Conservation (phyloP, 2,888 invertebrate species). For the Boloria euphrosyne region DNA sequence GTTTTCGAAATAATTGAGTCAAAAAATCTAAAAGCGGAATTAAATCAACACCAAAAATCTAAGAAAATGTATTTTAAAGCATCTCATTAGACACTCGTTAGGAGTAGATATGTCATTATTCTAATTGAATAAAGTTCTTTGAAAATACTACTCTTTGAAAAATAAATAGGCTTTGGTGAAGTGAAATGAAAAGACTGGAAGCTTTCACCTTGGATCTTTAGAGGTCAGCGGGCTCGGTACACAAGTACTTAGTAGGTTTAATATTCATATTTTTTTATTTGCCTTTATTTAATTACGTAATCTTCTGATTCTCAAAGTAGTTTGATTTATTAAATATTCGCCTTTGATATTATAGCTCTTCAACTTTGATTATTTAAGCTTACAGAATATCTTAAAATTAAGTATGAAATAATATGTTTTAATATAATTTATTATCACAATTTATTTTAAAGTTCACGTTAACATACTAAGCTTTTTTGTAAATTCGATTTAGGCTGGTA, state of each 20-base stretch:
- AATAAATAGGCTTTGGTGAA: constrained; percentile 12
- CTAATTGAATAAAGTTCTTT: constrained; percentile 17
- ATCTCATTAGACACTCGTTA: constrained; percentile 6
- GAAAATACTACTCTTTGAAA: constrained; percentile 8
- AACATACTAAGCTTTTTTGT: too few species aligned
- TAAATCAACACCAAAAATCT: neutral
- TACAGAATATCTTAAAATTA: too few species aligned
- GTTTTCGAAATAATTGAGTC: neutral
- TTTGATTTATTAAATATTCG: too few species aligned
- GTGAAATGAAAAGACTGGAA: constrained; percentile 1
- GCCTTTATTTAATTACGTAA: neutral
- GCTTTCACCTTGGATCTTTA: constrained; percentile 2
- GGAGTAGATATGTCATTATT: constrained; percentile 9
- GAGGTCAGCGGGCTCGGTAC: neutral
- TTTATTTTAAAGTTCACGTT: too few species aligned
- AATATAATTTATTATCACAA: too few species aligned
- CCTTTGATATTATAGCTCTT: too few species aligned
- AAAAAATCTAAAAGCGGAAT: too few species aligned
- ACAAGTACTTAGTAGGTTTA: neutral
- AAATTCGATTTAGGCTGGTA: too few species aligned
- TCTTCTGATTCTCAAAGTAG: too few species aligned
- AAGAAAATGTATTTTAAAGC: neutral
- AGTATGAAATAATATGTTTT: too few species aligned
- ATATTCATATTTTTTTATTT: neutral
- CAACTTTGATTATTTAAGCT: too few species aligned